Percentiles rank a stretch among this genome's conserved stretches.
These are phyloP conservation scores for Pimpla rufipes DNA, from an alignment of 2,888 invertebrate species.

Conservation along the genomic window DNA sequence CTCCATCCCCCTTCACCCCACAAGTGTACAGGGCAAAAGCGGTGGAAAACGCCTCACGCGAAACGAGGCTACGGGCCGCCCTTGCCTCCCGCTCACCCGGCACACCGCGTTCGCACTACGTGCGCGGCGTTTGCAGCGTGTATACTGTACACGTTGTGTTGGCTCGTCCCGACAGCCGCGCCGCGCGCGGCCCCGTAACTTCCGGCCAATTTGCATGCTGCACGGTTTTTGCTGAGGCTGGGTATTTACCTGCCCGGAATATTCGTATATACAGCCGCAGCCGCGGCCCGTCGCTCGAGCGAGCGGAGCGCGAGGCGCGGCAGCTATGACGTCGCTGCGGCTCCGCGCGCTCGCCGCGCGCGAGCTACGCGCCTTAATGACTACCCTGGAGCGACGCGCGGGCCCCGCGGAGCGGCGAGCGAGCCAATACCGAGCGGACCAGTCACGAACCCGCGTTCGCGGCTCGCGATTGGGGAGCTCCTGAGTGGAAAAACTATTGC, in stretches of 20 bases:
- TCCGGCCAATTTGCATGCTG: slow-evolving; percentile 69
- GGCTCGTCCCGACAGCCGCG: slow-evolving; percentile 48
- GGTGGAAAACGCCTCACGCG: slow-evolving; percentile 51
- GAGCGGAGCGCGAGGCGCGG: slow-evolving; percentile 8
- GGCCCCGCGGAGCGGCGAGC: too few relatives aligned
- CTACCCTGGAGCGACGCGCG: slow-evolving; percentile 54
- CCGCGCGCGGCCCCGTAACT: slow-evolving; percentile 36
- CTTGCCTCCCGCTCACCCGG: slow-evolving; percentile 26
- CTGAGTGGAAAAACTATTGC: slow-evolving; percentile 42
- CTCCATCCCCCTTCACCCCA: too few relatives aligned
- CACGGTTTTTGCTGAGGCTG: slow-evolving; percentile 66
- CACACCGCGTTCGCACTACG: background rate
- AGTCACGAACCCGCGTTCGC: slow-evolving; percentile 62
- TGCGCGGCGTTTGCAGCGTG: background rate
- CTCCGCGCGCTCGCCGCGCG: too few relatives aligned
- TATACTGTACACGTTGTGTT: slow-evolving; percentile 48
- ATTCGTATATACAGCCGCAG: slow-evolving; percentile 53
- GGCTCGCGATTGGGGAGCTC: slow-evolving; percentile 45
- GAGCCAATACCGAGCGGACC: slow-evolving; percentile 39
- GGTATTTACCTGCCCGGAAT: slow-evolving; percentile 66
- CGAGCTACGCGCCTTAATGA: slow-evolving; percentile 62
- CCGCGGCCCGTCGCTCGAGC: too few relatives aligned
- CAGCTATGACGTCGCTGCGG: slow-evolving; percentile 13
- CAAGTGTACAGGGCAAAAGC: slow-evolving; percentile 44
- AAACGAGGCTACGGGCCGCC: slow-evolving; percentile 54